Evolutionary conservation across 2,888 invertebrate genomes (phyloP).

Genomic region (Acanthosepion pharaonis): DNA sequence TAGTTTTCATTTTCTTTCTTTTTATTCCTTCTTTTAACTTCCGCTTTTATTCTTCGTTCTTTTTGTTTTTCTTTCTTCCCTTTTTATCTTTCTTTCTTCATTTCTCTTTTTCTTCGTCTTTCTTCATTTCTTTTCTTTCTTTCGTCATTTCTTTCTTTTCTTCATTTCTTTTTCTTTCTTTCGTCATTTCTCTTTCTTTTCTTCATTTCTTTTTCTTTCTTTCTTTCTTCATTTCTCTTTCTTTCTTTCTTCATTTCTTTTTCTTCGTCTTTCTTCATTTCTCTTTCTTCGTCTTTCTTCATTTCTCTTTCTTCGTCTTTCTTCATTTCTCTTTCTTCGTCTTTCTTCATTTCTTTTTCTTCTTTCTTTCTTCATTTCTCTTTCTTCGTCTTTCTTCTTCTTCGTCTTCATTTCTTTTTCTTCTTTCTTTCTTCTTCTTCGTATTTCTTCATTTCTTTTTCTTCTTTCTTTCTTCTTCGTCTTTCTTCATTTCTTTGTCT

Average conservation of each 20-base stretch:
- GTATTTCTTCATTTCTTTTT: neutral
- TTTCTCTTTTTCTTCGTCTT: neutral
- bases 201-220: too few species aligned
- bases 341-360: neutral
- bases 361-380: neutral
- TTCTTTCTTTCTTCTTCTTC: neutral
- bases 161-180: neutral
- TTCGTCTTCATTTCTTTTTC: neutral
- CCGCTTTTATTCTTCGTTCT: neutral
- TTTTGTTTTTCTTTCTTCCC: neutral
- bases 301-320: too few species aligned
- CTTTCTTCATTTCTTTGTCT: neutral
- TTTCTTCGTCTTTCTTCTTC: too few species aligned
- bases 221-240: neutral
- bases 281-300: too few species aligned
- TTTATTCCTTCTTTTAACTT: neutral
- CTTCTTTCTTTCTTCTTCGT: neutral
- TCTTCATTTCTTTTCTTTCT: neutral
- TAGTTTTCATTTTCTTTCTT: too few species aligned
- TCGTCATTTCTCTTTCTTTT: neutral
- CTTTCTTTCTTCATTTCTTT: slow-evolving; percentile 9
- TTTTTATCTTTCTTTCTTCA: neutral
- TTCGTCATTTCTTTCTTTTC: too few species aligned
- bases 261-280: neutral
- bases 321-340: too few species aligned